These are phyloP conservation scores for Buceros bicornis DNA, from an alignment of 2,797 vertebrate species.

Conservation along the genomic window DNA sequence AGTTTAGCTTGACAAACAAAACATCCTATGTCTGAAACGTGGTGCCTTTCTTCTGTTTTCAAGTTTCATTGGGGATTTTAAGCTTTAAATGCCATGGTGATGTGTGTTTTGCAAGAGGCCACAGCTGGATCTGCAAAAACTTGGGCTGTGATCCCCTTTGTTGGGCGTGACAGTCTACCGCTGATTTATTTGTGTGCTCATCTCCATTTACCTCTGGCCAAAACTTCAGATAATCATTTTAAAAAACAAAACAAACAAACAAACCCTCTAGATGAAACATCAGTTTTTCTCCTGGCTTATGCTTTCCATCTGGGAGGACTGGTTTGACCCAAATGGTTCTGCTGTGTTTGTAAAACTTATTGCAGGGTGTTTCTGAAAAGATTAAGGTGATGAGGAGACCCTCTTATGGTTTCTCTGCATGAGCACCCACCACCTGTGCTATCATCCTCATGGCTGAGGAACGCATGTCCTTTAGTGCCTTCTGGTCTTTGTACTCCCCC, in stretches of 20 bases:
- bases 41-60: background rate
- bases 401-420: rapidly evolving
- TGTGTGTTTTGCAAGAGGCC: background rate
- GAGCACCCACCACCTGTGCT: background rate
- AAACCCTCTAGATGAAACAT: background rate
- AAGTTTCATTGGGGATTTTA: background rate
- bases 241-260: background rate
- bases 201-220: background rate
- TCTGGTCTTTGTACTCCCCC: rapidly evolving
- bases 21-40: background rate
- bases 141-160: background rate
- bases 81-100: background rate
- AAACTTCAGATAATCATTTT: background rate
- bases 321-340: background rate
- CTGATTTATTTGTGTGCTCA: background rate
- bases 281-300: background rate
- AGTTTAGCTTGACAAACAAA: background rate
- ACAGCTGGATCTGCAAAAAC: background rate
- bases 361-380: background rate
- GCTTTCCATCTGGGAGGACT: background rate
- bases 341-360: background rate
- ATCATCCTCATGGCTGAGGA: background rate
- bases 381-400: background rate
- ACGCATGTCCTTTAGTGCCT: rapidly evolving
- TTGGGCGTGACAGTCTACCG: background rate